phyloP scores from a whole-genome alignment of 2,888 invertebrate genomes.

The Galerucella pusilla region DNA sequence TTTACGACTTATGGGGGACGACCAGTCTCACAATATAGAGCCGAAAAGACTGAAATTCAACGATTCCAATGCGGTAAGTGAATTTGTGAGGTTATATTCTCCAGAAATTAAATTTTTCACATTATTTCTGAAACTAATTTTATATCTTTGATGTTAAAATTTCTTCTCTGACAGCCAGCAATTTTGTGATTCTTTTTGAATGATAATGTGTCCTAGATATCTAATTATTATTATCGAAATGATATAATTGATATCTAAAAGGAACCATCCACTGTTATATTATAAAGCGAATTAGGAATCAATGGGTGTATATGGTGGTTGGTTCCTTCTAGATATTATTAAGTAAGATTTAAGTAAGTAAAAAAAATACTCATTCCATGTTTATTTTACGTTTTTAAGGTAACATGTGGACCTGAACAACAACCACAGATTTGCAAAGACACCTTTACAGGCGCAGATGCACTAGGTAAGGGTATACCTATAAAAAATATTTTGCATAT shows the following conservation, averaged over 20 bases:
- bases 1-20: not conserved
- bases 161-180: not conserved
- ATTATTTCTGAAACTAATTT: slow-evolving; percentile 11
- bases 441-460: too few species aligned
- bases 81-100: slow-evolving; percentile 17
- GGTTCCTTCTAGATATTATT: not conserved
- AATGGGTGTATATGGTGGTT: not conserved
- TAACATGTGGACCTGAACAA: not conserved
- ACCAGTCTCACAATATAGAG: not conserved
- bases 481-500: too few species aligned
- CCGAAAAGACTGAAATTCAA: not conserved
- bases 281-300: too few species aligned
- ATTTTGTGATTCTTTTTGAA: not conserved
- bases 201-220: not conserved
- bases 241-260: not conserved
- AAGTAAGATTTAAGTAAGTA: not conserved
- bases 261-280: too few species aligned
- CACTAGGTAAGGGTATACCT: too few species aligned
- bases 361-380: not conserved
- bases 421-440: too few species aligned
- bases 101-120: not conserved
- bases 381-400: not conserved
- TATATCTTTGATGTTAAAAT: slow-evolving; percentile 6
- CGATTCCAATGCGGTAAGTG: slow-evolving; percentile 8
- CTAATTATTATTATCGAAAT: not conserved